phyloP scores from a whole-genome alignment of 2,888 invertebrate species.

The Amphimallon solstitiale region DNA sequence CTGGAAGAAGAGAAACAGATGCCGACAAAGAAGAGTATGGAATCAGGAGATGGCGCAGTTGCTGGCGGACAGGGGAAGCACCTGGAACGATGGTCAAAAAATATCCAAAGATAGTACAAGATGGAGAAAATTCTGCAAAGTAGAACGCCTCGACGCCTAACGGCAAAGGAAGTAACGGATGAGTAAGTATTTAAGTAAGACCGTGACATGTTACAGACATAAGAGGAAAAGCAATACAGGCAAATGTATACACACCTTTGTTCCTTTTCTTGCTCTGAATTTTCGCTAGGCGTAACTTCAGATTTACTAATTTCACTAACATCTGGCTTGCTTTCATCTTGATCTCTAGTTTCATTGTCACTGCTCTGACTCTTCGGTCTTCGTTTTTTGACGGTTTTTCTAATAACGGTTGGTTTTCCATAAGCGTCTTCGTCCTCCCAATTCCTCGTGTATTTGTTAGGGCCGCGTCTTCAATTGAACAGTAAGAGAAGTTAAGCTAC shows the following conservation, averaged over 20 bases:
- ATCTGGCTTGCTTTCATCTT: conserved; percentile 22
- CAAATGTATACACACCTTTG: conserved; percentile 19
- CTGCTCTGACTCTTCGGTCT: conserved; percentile 48
- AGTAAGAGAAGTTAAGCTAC: conserved; percentile 34
- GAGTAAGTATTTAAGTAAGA: too few species aligned
- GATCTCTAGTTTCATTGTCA: conserved; percentile 47
- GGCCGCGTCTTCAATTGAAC: conserved; percentile 75
- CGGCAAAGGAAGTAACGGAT: too few species aligned
- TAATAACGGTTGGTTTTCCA: conserved; percentile 65
- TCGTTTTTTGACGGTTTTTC: conserved; percentile 51
- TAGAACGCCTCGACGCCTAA: too few species aligned
- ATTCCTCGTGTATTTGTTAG: conserved; percentile 89
- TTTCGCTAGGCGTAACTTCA: conserved; percentile 5
- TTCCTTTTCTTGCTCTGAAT: conserved; percentile 1
- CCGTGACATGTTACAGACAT: too few species aligned
- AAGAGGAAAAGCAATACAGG: too few species aligned
- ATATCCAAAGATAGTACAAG: too few species aligned
- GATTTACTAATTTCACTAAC: conserved; percentile 62
- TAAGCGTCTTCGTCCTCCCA: conserved; percentile 96
- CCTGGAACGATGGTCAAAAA: too few species aligned
- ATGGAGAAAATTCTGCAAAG: too few species aligned
- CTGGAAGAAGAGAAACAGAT: too few species aligned
- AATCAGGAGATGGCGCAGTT: too few species aligned
- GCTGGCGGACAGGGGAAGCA: too few species aligned
- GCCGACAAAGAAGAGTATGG: too few species aligned